These are phyloP conservation scores for Drosophila pseudoobscura DNA, from an alignment of 1,140 invertebrate species.

Conservation along the genomic window DNA sequence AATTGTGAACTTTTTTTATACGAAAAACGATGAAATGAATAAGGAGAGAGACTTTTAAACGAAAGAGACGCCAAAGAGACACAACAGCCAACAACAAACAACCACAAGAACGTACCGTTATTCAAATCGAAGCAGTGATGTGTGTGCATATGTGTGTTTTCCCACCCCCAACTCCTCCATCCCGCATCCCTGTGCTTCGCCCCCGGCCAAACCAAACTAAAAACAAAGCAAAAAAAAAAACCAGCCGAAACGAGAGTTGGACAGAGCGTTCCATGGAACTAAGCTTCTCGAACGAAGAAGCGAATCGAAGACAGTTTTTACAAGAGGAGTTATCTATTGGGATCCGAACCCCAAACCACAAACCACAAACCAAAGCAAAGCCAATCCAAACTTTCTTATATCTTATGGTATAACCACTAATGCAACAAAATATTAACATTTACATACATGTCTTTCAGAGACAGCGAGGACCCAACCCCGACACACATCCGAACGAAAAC, in stretches of 20 bases:
- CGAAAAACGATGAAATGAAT: slow-evolving; percentile 12
- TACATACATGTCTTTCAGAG: slow-evolving; percentile 1
- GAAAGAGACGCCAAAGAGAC: slow-evolving; percentile 66
- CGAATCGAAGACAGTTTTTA: slow-evolving; percentile 32
- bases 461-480: no score
- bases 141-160: slow-evolving; percentile 58
- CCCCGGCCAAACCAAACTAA: slow-evolving; percentile 12
- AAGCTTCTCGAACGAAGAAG: background rate
- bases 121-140: slow-evolving; percentile 59
- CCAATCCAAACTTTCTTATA: background rate
- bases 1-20: slow-evolving; percentile 76
- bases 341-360: background rate
- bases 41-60: slow-evolving; percentile 20
- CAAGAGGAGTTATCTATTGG: background rate
- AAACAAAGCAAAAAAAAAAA: background rate
- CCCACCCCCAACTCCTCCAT: slow-evolving; percentile 1
- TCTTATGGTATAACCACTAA: no score
- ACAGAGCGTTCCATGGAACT: slow-evolving; percentile 5
- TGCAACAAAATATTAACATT: slow-evolving; percentile 9
- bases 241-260: slow-evolving; percentile 38
- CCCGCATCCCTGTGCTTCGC: slow-evolving; percentile 29
- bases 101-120: slow-evolving; percentile 69
- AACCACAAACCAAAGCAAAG: background rate
- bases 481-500: no score
- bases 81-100: slow-evolving; percentile 48